Percentiles rank a stretch among this genome's conserved stretches.
phyloP scores from a whole-genome alignment of 2,888 invertebrate genomes.

The Drosophila greeni region DNA sequence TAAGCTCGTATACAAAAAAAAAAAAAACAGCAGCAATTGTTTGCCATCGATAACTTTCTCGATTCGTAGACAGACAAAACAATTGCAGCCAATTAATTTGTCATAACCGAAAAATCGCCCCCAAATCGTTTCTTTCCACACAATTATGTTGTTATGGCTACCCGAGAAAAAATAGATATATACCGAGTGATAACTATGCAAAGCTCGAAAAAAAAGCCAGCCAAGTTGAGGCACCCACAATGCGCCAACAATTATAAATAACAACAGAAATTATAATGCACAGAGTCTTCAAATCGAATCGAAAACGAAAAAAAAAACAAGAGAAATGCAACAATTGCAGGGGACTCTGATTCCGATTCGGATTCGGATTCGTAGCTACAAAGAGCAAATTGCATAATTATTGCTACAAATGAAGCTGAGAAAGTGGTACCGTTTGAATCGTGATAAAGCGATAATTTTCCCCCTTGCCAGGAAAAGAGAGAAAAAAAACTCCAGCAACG shows the following conservation, averaged over 20 bases:
- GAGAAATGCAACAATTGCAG: slow-evolving; percentile 48
- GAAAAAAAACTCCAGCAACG: slow-evolving; percentile 6
- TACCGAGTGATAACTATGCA: slow-evolving; percentile 49
- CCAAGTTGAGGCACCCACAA: slow-evolving; percentile 51
- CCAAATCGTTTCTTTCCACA: slow-evolving; percentile 47
- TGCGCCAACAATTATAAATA: slow-evolving; percentile 59
- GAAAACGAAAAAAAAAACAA: slow-evolving; percentile 7
- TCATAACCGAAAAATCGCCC: slow-evolving; percentile 57
- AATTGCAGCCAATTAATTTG: slow-evolving; percentile 67
- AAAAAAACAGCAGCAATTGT: slow-evolving; percentile 19
- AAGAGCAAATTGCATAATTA: slow-evolving; percentile 70
- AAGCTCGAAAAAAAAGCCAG: slow-evolving; percentile 12
- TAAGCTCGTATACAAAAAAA: not conserved
- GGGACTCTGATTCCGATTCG: slow-evolving; percentile 19
- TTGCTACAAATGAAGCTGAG: slow-evolving; percentile 73
- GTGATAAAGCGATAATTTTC: slow-evolving; percentile 71
- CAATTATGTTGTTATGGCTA: slow-evolving; percentile 63
- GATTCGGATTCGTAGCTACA: slow-evolving; percentile 30
- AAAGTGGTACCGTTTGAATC: slow-evolving; percentile 74
- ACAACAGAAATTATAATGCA: slow-evolving; percentile 64
- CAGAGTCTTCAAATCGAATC: slow-evolving; percentile 38
- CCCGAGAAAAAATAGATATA: slow-evolving; percentile 38
- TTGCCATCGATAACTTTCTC: slow-evolving; percentile 47
- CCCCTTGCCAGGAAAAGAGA: slow-evolving; percentile 6
- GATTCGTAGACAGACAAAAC: slow-evolving; percentile 31